phyloP scores from a whole-genome alignment of 2,888 invertebrate species.

The Brassicogethes aeneus region DNA sequence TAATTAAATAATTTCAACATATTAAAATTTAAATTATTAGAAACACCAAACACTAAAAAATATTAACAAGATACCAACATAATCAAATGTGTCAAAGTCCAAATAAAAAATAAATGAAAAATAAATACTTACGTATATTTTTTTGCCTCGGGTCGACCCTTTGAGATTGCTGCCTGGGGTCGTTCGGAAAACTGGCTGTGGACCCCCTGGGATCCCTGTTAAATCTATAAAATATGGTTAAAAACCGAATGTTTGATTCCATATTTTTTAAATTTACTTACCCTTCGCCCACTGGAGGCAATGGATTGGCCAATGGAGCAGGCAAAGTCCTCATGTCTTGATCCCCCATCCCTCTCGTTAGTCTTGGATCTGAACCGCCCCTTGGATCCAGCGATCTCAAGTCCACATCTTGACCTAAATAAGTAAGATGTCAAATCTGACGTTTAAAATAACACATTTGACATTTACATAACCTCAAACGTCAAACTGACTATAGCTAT shows the following conservation, averaged over 20 bases:
- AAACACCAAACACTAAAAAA: no score
- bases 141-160: conserved; percentile 59
- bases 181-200: conserved; percentile 39
- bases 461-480: conserved; percentile 13
- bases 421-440: no score
- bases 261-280: conserved; percentile 22
- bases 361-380: conserved; percentile 41
- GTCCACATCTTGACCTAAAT: conserved; percentile 53
- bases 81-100: no score
- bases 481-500: conserved; percentile 6
- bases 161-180: conserved; percentile 52
- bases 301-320: conserved; percentile 24
- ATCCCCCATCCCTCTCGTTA: conserved; percentile 51
- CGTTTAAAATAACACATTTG: conserved; percentile 17
- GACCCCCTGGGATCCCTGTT: conserved; percentile 30
- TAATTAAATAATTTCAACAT: no score
- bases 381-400: conserved; percentile 47
- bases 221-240: conserved; percentile 28
- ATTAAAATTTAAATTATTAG: no score
- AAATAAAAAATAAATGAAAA: no score
- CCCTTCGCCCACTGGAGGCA: conserved; percentile 36
- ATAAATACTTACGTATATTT: conserved; percentile 34
- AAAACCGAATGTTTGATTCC: background rate
- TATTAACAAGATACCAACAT: no score
- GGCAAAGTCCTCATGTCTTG: conserved; percentile 67